Percentiles rank a stretch among this genome's conserved stretches.
phyloP scores from a whole-genome alignment of 2,113 vertebrate species.

The Pelmatolapia mariae region DNA sequence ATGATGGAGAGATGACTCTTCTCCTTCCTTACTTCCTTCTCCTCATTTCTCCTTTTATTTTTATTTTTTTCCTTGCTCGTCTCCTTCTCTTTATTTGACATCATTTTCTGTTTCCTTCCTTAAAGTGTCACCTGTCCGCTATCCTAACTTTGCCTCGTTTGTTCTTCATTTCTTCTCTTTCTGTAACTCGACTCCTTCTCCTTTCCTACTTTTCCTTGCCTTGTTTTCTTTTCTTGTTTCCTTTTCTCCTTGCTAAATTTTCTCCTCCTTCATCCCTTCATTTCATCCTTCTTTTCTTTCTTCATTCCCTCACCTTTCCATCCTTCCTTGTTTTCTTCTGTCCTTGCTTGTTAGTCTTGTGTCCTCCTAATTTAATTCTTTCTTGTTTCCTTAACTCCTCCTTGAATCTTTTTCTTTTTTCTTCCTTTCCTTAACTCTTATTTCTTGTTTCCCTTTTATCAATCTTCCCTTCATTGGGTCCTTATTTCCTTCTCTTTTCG shows the following conservation, averaged over 20 bases:
- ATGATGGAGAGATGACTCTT: background rate
- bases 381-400: background rate
- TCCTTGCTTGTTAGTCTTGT: background rate
- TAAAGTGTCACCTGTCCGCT: background rate
- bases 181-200: background rate
- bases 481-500: background rate
- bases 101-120: background rate
- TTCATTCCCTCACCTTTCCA: background rate
- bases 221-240: background rate
- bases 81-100: background rate
- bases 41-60: background rate
- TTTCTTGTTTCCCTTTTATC: background rate
- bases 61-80: background rate
- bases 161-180: background rate
- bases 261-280: background rate
- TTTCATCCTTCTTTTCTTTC: background rate
- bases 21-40: background rate
- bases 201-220: background rate
- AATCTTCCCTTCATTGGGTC: background rate
- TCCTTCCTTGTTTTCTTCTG: background rate
- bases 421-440: background rate
- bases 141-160: background rate
- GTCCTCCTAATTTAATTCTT: background rate
- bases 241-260: background rate
- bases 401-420: background rate